Base-by-base conservation (phyloP, 37 sponge, comb jelly and placozoan genomes). In the Trichoplax adhaerens region DNA sequence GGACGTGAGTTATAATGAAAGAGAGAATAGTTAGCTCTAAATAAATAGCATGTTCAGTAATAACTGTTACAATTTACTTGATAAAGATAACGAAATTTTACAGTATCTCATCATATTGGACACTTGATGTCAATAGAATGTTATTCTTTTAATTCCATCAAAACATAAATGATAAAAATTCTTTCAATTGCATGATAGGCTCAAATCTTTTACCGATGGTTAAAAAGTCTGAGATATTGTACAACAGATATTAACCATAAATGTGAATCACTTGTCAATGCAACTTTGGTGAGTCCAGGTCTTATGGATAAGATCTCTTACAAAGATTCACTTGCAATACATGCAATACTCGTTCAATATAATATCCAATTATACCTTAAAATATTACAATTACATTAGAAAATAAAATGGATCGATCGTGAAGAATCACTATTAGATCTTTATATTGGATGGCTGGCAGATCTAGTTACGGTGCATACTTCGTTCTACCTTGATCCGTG, bases 401-500 rank as follows among this genome's bases (percentile, higher is more conserved):
- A 60, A 2, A 47, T 88, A 12, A 49, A 77, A 1, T 88, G 89
- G 89, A 68, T 53, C 58, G 58, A 62, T 29, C 56, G 76, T 67
- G 77, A 78, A 1, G 50, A 58, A 0, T 66, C 53, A 46, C 59
- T 78, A 5, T 82, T 74, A 3, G 62, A 78, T 51, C 70, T 65
- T 8, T 88, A 88, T 64, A 72, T 84, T 1, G 76, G 77, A 1
- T 84, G 81, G 75, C 74, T 88, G 1, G 56, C 68, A 46, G 68
- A 60, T 46, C 74, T 88, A 7, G 61, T 88, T 51, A 74, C 89
- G 10, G 82, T 80, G 52, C 86, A 88, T 58, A 75, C 85, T 59
- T 29, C 29, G 29, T 76, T 49, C 69, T 88, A 81, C 54, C 82
- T 79, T 58, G 65, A 74, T 10, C 65, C 78, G 12, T 62, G 76